These are phyloP conservation scores for Pteromalus puparum DNA, from an alignment of 1,140 invertebrate species.

Conservation along the genomic window DNA sequence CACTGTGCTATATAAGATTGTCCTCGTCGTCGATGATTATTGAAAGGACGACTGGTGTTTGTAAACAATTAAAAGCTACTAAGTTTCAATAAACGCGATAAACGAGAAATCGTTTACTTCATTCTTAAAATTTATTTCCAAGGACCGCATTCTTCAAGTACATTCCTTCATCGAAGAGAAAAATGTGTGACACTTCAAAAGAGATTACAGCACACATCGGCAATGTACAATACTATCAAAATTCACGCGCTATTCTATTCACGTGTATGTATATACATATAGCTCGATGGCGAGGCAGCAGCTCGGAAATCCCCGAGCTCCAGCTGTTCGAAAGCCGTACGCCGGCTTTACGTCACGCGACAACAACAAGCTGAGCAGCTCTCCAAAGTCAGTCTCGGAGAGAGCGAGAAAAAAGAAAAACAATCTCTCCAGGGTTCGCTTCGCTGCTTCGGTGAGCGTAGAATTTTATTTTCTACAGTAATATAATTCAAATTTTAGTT, in stretches of 20 bases:
- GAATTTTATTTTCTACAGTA: not conserved
- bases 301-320: constrained; percentile 23
- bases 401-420: too few relatives aligned
- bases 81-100: not conserved
- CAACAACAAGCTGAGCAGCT: constrained; percentile 1
- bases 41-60: constrained; percentile 21
- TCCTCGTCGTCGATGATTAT: not conserved
- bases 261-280: not conserved
- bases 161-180: not conserved
- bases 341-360: constrained; percentile 42
- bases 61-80: constrained; percentile 25
- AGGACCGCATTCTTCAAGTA: not conserved
- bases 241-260: not conserved
- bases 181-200: not conserved
- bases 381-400: not conserved
- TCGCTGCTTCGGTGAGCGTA: not conserved
- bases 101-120: not conserved
- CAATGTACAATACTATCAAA: not conserved
- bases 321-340: constrained; percentile 26
- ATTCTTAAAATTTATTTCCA: not conserved
- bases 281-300: not conserved
- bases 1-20: not conserved
- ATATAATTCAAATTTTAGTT: too few relatives aligned
- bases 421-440: not conserved
- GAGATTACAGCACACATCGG: not conserved